Evolutionary conservation across 2,113 vertebrate species (phyloP).

Genomic region (human): GRCh38 chr4:120457001-120457500

Average conservation of each 20-base stretch:
- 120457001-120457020: slow-evolving; percentile 1
- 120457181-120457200: not conserved
- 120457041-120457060: not conserved
- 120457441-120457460: not conserved
- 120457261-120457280: not conserved
- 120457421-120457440: not conserved
- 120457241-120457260: not conserved
- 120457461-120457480: not conserved
- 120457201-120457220: no score
- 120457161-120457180: not conserved
- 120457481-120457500: not conserved
- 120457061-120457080: not conserved
- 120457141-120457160: not conserved
- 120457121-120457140: not conserved
- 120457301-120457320: not conserved
- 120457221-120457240: not conserved
- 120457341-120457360: not conserved
- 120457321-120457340: not conserved
- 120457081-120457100: not conserved
- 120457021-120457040: not conserved
- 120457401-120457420: not conserved
- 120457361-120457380: not conserved
- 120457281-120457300: not conserved
- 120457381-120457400: not conserved
- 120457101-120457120: not conserved